phyloP scores from a whole-genome alignment of 2,888 invertebrate genomes.

The Ophion slaviceki region DNA sequence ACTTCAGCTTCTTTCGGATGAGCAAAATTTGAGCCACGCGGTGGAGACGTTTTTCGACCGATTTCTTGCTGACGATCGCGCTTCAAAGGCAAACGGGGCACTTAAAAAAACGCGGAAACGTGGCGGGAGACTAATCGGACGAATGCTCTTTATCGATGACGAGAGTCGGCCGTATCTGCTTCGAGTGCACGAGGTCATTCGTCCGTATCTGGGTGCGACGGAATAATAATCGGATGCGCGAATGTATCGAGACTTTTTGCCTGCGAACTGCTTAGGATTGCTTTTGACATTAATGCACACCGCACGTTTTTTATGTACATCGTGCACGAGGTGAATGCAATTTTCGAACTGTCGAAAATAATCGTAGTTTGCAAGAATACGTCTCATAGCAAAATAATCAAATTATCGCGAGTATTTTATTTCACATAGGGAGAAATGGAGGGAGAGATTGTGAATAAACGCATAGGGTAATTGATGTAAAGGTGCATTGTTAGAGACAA shows the following conservation, averaged over 20 bases:
- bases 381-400: background rate
- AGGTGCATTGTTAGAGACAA: background rate
- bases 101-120: background rate
- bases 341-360: background rate
- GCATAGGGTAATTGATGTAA: slow-evolving; percentile 5
- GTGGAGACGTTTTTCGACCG: background rate
- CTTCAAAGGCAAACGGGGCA: background rate
- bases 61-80: background rate
- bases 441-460: background rate
- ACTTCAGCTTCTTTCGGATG: too few species aligned
- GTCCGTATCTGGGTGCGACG: background rate
- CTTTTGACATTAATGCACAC: background rate
- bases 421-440: background rate
- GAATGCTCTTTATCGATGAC: background rate
- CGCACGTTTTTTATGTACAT: too few species aligned
- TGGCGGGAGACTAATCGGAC: background rate
- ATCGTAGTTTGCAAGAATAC: background rate
- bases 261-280: background rate
- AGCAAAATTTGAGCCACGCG: background rate
- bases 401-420: background rate
- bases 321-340: background rate
- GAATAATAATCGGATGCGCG: background rate
- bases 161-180: too few species aligned
- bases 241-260: background rate
- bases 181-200: background rate